Evolutionary conservation across 2,888 invertebrate genomes (phyloP).

Genomic region (Caenorhabditis sp.): DNA sequence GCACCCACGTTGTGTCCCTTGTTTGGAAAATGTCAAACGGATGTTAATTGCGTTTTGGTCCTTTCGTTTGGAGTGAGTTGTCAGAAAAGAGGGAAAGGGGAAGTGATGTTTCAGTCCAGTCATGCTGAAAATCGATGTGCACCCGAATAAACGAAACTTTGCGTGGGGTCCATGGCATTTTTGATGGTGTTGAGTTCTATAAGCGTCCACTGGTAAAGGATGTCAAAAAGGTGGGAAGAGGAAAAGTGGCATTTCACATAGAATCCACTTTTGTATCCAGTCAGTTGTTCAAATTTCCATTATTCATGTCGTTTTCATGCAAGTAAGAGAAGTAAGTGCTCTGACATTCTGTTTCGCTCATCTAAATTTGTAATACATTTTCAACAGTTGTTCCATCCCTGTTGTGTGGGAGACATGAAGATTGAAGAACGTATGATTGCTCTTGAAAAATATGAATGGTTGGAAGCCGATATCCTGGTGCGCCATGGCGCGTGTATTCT

Average conservation of each 20-base stretch:
- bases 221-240: background rate
- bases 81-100: constrained; percentile 31
- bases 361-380: background rate
- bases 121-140: constrained; percentile 51
- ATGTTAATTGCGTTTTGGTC: constrained; percentile 41
- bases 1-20: background rate
- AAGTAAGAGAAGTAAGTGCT: background rate
- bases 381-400: background rate
- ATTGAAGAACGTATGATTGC: no score
- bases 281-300: constrained; percentile 12
- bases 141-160: constrained; percentile 17
- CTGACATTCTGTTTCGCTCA: background rate
- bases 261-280: background rate
- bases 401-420: no score
- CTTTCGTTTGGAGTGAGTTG: constrained; percentile 32
- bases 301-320: background rate
- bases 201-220: background rate
- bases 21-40: constrained; percentile 21
- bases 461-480: background rate
- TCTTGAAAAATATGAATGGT: constrained; percentile 8
- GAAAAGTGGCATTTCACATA: constrained; percentile 18
- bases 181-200: background rate
- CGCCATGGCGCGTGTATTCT: constrained; percentile 1
- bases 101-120: constrained; percentile 57
- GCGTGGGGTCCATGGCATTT: constrained; percentile 40